Conservation (phyloP, 2,888 invertebrate genomes). For the Polia nebulosa region DNA sequence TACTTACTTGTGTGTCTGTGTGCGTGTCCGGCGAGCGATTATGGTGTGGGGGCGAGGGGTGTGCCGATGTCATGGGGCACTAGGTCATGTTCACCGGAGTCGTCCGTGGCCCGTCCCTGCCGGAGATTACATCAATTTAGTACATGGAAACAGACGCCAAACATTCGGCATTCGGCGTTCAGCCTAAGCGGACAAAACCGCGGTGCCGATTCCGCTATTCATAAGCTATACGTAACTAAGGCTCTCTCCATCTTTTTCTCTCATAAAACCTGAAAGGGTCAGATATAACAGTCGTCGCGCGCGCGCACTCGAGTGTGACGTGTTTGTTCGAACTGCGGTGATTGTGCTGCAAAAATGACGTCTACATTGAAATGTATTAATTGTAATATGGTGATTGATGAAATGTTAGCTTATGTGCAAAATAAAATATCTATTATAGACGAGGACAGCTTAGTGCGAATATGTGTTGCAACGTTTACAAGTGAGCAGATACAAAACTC, state of each 20-base stretch:
- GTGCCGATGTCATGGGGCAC: conserved; percentile 87
- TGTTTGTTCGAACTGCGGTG: no score
- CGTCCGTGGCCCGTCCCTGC: conserved; percentile 79
- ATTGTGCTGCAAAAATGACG: no score
- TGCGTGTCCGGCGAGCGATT: conserved; percentile 83
- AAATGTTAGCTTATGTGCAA: no score
- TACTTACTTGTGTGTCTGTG: conserved; percentile 79
- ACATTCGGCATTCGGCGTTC: conserved; percentile 42
- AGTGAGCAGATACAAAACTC: no score
- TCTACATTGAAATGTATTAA: no score
- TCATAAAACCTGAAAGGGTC: background rate
- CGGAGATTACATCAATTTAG: conserved; percentile 65
- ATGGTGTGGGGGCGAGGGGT: conserved; percentile 77
- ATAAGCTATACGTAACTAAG: background rate
- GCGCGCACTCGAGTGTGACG: no score
- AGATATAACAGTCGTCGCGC: background rate
- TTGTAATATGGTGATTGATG: no score
- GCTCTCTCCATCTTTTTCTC: background rate
- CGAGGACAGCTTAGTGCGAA: no score
- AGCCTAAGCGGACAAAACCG: conserved; percentile 3
- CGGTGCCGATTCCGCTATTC: background rate
- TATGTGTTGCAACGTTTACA: no score
- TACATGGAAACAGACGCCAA: conserved; percentile 32
- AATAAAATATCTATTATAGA: no score
- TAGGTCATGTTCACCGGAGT: conserved; percentile 87